Conservation (phyloP, 2,113 vertebrate genomes). For the Prolemur simus region DNA sequence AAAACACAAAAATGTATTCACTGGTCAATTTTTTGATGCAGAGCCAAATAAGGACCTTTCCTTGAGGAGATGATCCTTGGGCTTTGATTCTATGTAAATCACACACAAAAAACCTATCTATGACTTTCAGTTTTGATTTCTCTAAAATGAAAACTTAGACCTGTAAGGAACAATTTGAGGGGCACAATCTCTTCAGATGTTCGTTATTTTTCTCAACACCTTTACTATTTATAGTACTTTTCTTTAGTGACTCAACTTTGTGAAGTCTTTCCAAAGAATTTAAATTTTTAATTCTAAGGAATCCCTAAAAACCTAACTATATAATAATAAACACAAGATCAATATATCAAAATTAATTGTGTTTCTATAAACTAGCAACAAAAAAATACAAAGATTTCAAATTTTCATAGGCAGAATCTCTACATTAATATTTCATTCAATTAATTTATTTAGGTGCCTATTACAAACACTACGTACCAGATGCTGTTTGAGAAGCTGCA, state of each 20-base stretch:
- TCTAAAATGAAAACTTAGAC: conserved; percentile 26
- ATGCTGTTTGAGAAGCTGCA: not conserved
- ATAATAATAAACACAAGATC: not conserved
- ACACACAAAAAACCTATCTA: not conserved
- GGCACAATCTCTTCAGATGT: not conserved
- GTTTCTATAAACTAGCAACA: not conserved
- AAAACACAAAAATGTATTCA: not conserved
- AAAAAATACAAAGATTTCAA: conserved; percentile 35
- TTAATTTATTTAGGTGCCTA: not conserved
- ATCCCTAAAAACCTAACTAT: not conserved
- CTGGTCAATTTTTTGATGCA: not conserved
- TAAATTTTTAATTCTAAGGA: conserved; percentile 43
- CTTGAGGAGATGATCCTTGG: not conserved
- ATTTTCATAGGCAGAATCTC: conserved; percentile 1
- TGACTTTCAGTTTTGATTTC: not conserved
- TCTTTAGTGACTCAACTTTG: conserved; percentile 34
- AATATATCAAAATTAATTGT: not conserved
- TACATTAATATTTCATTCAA: not conserved
- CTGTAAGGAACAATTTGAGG: conserved; percentile 13
- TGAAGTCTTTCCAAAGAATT: conserved; percentile 1
- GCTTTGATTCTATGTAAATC: not conserved
- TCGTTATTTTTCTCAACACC: conserved; percentile 36
- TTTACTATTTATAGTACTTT: not conserved
- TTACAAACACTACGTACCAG: not conserved
- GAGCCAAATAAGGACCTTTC: not conserved